phyloP scores from a whole-genome alignment of 1,140 invertebrate species.

The Leucophenga varia region DNA sequence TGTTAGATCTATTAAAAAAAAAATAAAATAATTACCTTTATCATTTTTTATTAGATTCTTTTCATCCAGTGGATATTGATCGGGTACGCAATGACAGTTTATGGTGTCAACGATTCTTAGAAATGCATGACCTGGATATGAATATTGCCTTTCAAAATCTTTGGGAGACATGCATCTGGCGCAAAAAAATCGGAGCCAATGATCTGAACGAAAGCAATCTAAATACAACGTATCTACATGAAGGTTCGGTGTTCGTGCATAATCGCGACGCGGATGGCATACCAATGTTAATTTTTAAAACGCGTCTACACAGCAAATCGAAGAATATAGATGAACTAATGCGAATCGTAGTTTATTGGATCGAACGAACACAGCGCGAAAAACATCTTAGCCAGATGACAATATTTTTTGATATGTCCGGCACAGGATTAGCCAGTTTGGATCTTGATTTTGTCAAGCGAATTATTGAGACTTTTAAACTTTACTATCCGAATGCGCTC shows the following conservation, averaged over 20 bases:
- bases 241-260: slow-evolving; percentile 74
- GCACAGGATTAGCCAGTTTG: slow-evolving; percentile 81
- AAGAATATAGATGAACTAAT: slow-evolving; percentile 75
- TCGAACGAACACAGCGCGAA: slow-evolving; percentile 80
- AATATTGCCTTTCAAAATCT: slow-evolving; percentile 73
- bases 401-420: slow-evolving; percentile 87
- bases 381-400: slow-evolving; percentile 77
- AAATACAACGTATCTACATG: slow-evolving; percentile 70
- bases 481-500: slow-evolving; percentile 86
- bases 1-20: too few relatives aligned
- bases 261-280: slow-evolving; percentile 81
- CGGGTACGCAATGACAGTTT: slow-evolving; percentile 67
- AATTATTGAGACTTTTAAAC: slow-evolving; percentile 83
- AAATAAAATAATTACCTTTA: too few relatives aligned
- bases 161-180: slow-evolving; percentile 80
- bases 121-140: slow-evolving; percentile 67
- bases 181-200: slow-evolving; percentile 77
- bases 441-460: slow-evolving; percentile 87
- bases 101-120: slow-evolving; percentile 71
- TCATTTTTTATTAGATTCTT: slow-evolving; percentile 25
- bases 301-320: slow-evolving; percentile 73
- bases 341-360: slow-evolving; percentile 82
- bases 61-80: slow-evolving; percentile 70
- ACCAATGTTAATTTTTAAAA: slow-evolving; percentile 73
- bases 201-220: slow-evolving; percentile 71